Evolutionary conservation across 2,888 invertebrate species (phyloP).

Genomic region (Serrognathus titanus): DNA sequence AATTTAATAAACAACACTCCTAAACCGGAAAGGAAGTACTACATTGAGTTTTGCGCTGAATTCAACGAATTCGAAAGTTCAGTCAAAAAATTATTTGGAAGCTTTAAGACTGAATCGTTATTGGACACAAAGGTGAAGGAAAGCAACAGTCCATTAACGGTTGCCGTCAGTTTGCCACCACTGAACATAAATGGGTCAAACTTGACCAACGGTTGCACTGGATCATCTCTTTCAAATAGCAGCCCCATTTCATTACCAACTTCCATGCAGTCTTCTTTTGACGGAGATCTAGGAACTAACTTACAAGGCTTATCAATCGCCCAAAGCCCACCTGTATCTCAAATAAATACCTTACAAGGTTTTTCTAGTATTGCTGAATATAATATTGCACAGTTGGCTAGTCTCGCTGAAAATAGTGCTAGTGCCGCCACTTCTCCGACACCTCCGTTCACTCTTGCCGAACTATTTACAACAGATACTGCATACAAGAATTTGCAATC

Average conservation of each 20-base stretch:
- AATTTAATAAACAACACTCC: constrained; percentile 77
- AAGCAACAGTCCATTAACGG: constrained; percentile 50
- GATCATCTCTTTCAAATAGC: constrained; percentile 60
- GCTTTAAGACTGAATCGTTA: constrained; percentile 45
- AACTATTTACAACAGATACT: constrained; percentile 73
- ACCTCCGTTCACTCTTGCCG: constrained; percentile 66
- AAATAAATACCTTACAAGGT: constrained; percentile 51
- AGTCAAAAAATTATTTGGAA: constrained; percentile 69
- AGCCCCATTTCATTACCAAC: constrained; percentile 66
- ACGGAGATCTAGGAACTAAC: constrained; percentile 60
- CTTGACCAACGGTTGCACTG: constrained; percentile 40
- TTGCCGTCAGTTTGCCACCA: constrained; percentile 40
- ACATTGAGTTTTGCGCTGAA: constrained; percentile 79
- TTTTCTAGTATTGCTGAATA: constrained; percentile 79
- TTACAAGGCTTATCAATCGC: constrained; percentile 40
- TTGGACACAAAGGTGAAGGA: constrained; percentile 37
- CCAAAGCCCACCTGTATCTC: constrained; percentile 41
- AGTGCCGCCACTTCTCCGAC: constrained; percentile 49
- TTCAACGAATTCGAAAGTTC: constrained; percentile 72
- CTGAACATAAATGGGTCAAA: constrained; percentile 34
- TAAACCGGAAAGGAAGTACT: constrained; percentile 75
- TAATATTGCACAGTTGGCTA: constrained; percentile 79
- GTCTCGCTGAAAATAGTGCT: constrained; percentile 67
- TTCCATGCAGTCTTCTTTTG: constrained; percentile 74
- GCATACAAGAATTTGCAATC: constrained; percentile 88